A percentile compares a stretch with the other conserved stretches of the same genome.
Evolutionary conservation across 2,888 invertebrate species (phyloP).

Genomic region (Neria commutata): DNA sequence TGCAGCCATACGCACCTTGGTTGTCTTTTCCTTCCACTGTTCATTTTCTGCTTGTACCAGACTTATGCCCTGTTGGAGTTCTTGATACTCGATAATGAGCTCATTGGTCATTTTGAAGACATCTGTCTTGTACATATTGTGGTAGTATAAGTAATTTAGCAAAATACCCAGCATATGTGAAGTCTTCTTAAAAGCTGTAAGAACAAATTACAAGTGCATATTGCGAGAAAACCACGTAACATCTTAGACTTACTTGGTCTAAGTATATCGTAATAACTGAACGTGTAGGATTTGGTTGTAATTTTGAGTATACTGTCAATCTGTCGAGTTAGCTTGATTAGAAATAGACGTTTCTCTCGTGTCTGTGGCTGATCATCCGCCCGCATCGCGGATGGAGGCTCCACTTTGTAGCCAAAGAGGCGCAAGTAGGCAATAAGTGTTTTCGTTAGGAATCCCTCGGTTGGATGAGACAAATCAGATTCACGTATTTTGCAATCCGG

Average conservation of each 20-base stretch:
- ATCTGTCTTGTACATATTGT: conserved; percentile 49
- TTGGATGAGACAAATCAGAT: conserved; percentile 45
- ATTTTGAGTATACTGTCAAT: conserved; percentile 54
- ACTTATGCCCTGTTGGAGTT: conserved; percentile 30
- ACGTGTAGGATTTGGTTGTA: conserved; percentile 48
- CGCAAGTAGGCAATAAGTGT: conserved; percentile 46
- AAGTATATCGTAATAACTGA: conserved; percentile 48
- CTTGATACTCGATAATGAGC: conserved; percentile 34
- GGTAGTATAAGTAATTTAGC: conserved; percentile 53
- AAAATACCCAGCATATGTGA: conserved; percentile 46
- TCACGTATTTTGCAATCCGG: conserved; percentile 47
- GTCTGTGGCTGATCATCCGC: conserved; percentile 34
- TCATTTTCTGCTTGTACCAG: conserved; percentile 35
- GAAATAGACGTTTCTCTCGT: conserved; percentile 45
- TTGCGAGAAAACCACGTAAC: neutral
- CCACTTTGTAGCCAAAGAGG: conserved; percentile 50
- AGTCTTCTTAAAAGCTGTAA: conserved; percentile 51
- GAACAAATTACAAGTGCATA: neutral
- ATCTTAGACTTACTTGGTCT: conserved; percentile 45
- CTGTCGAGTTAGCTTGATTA: conserved; percentile 45
- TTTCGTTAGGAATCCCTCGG: conserved; percentile 46
- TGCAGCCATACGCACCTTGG: conserved; percentile 20
- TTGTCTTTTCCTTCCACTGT: conserved; percentile 26
- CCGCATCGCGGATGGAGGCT: conserved; percentile 35
- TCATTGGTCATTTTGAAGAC: conserved; percentile 42